Base-by-base conservation (phyloP, 2,888 invertebrate genomes). In the Plagodis dolabraria region DNA sequence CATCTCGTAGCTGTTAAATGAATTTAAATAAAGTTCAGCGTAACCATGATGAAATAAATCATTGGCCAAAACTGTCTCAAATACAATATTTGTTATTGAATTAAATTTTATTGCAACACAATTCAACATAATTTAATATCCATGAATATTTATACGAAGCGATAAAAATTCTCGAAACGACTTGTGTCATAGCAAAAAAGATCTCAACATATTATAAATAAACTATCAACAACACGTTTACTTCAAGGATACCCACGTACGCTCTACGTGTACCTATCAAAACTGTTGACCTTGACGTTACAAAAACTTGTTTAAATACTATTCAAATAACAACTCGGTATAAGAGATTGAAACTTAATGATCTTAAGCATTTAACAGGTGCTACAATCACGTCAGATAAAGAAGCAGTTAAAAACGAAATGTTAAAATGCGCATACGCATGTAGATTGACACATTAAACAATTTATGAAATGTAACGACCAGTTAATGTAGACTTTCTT, bases 291-390 rank as follows among this genome's bases (percentile, higher is more conserved):
- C 77, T 79, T 77, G 76, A 63, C 65, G 62, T 60, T 62, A 66
- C 65, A 72, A 76, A 75, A 77, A 76, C 77, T 74, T 71, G 77
- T 76, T 76, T 70, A 72, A 72, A 61, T 53, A 53, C 46, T 49
- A 22, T 22, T 57, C 56, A 53, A 50, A 72, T 67, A 75, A 74
- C 70, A 74, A 72, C 66, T 64, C 53, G 61, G 68, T 65, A 46
- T 65, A 64, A 63, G 60, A 73, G 55, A 68, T 60, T 61, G 50
- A 60, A 66, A 57, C 52, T 64, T 56, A 65, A 68, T 60, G 55
- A 64, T 64, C 50, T 44, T 50, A 38, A 57, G 47, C 56, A 63
- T 60, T 65, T 63, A 64, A 60, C 55, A 60, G 49, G 61, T 61
- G 57, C 35, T 63, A 56, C 42, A 65, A 62, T 61, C 53, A 55